Base-by-base conservation (phyloP, 2,797 vertebrate species). In the Clarias pachynema region DNA sequence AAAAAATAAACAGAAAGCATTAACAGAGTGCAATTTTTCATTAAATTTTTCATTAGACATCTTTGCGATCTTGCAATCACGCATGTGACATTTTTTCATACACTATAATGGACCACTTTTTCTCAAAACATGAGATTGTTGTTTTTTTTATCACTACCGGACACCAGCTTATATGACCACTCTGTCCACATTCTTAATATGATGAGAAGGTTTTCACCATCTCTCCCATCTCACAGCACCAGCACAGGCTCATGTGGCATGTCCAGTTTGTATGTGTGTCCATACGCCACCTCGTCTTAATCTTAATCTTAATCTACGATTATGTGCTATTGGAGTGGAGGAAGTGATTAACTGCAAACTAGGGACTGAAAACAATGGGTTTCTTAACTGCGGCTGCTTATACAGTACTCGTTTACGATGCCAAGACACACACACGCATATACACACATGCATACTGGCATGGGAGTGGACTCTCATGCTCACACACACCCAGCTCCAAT, bases 241-340 rank as follows among this genome's bases (percentile, higher is more conserved):
- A 57, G 37, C 49, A 60, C 49, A 44, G 44, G 70, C 53, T 44
- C 8, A 6, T 70, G 22, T 22, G 20, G 16, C 24, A 4, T 20
- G 5, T 29, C 84, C 26, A 26, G 24, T 81, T 65, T 78, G 65
- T 49, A 15, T 18, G 53, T 18, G 34, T 49, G 65, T 44, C 79
- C 84, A 77, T 69, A 77, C 65, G 29, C 65, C 80, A 49, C 34
- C 73, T 53, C 3, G 16, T 49, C 68, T 7, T 49, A 83, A 75
- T 86, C 81, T 69, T 70, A 59, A 37, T 70, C 82, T 63, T 83
- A 83, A 86, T 86, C 85, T 79, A 59, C 74, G 85, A 79, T 86
- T 83, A 82, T 60, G 63, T 49, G n/a, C 49, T 63, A 63, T 37
- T 68, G 63, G 44, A 83, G 69, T 79, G 73, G 81, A 83, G 85